Evolutionary conservation across 2,797 vertebrate species (phyloP).

Genomic region (Argya squamiceps): DNA sequence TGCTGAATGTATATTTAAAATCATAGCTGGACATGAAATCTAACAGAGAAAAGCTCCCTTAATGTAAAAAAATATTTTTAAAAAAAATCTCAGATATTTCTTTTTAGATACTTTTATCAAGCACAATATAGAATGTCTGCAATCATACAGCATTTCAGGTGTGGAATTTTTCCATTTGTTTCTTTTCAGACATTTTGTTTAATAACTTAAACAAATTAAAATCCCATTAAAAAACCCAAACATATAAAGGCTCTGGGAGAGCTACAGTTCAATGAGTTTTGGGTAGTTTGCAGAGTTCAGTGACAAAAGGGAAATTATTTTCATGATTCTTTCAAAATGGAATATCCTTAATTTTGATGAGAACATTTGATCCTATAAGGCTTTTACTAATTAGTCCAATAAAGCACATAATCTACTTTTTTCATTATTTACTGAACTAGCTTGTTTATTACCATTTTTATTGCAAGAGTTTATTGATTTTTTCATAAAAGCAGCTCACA

Average conservation of each 20-base stretch:
- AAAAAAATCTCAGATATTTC: neutral
- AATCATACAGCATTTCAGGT: neutral
- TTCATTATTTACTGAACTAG: conserved; percentile 46
- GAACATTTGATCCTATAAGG: conserved; percentile 20
- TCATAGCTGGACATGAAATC: neutral
- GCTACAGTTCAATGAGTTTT: neutral
- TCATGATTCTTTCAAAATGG: neutral
- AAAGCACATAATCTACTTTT: conserved; percentile 22
- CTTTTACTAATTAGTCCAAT: conserved; percentile 46
- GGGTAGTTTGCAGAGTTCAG: neutral
- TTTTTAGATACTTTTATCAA: neutral
- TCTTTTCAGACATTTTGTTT: neutral
- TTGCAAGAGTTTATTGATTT: conserved; percentile 43
- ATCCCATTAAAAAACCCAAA: neutral
- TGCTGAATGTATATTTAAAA: neutral
- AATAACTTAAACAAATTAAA: neutral
- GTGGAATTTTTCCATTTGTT: neutral
- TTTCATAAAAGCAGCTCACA: conserved; percentile 39
- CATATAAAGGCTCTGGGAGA: neutral
- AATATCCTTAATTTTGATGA: conserved; percentile 49
- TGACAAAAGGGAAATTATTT: neutral
- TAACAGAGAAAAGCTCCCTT: neutral
- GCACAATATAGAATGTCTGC: neutral
- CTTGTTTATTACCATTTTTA: conserved; percentile 49
- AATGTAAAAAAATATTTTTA: neutral